Evolutionary conservation across 2,113 vertebrate genomes (phyloP).

Genomic region (Hemichromis elongatus): DNA sequence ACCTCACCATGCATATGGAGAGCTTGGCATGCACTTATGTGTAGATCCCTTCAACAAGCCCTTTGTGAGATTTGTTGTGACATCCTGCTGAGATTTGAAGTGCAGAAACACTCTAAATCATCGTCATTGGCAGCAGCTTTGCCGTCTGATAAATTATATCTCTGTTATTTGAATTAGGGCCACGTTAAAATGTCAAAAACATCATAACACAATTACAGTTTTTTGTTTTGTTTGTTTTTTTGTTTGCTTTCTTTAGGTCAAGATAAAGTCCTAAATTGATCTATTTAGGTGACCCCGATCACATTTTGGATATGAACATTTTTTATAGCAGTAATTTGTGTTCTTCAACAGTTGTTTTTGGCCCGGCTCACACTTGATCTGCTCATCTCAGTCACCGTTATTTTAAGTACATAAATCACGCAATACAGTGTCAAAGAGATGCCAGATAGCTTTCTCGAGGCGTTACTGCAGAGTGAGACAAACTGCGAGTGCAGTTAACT

Average conservation of each 20-base stretch:
- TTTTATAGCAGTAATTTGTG: neutral
- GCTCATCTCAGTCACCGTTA: neutral
- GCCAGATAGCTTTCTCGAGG: neutral
- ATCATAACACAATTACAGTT: neutral
- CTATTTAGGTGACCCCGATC: neutral
- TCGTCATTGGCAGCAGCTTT: neutral
- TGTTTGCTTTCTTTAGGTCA: neutral
- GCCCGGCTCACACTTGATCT: neutral
- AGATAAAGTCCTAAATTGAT: neutral
- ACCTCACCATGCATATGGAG: neutral
- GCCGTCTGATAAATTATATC: neutral
- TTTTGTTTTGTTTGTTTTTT: neutral
- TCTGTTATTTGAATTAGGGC: neutral
- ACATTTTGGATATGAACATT: fast-evolving
- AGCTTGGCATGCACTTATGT: neutral
- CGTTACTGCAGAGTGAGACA: neutral
- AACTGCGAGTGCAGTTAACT: neutral
- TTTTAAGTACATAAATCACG: neutral
- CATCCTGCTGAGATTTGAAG: neutral
- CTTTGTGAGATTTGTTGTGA: neutral
- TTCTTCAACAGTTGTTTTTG: neutral
- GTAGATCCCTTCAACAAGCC: neutral
- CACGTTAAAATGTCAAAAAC: neutral
- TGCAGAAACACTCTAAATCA: neutral
- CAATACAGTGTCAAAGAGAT: neutral